Base-by-base conservation (phyloP, 2,888 invertebrate genomes). In the Parapristionchus giblindavisi region DNA sequence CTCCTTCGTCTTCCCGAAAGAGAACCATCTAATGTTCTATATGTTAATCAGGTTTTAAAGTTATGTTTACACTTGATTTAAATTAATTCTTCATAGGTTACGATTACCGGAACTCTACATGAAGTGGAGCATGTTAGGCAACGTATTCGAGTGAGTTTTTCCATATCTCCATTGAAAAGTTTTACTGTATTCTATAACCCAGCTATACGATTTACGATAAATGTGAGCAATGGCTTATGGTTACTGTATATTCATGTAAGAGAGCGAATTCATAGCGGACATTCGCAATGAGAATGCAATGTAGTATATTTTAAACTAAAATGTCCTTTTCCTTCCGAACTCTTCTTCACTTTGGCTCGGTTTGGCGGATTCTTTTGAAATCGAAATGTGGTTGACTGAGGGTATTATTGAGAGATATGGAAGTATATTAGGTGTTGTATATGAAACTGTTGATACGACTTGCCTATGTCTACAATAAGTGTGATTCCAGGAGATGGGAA, bases 401-500 rank as follows among this genome's bases (percentile, higher is more conserved):
- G 48, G 36, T 24, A 34, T 48, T 21, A 11, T 21, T 36, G 11
- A 6, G 63, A 27, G 40, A 2, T 27, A n/a, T 32, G n/a, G 11
- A 51, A 0, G 32, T 32, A 29, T 17, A 11, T 27, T 2, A 32
- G 17, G 17, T 2, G 27, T 32, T 51, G 2, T 36, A n/a, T n/a
- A n/a, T n/a, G n/a, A n/a, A n/a, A n/a, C n/a, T n/a, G n/a, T n/a
- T n/a, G n/a, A n/a, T n/a, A n/a, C n/a, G n/a, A n/a, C n/a, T n/a
- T n/a, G n/a, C n/a, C n/a, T n/a, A n/a, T n/a, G n/a, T n/a, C n/a
- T n/a, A n/a, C n/a, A n/a, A n/a, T n/a, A n/a, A n/a, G n/a, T n/a
- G n/a, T n/a, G n/a, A n/a, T n/a, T n/a, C 3, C 40, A 71, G 70
- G 70, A 71, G 17, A 71, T 71, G 70, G 56, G 40, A 56, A 71